Percentiles rank a stretch among this genome's conserved stretches.
Evolutionary conservation across 2,113 vertebrate species (phyloP).

Genomic region (Rhinogobius similis): DNA sequence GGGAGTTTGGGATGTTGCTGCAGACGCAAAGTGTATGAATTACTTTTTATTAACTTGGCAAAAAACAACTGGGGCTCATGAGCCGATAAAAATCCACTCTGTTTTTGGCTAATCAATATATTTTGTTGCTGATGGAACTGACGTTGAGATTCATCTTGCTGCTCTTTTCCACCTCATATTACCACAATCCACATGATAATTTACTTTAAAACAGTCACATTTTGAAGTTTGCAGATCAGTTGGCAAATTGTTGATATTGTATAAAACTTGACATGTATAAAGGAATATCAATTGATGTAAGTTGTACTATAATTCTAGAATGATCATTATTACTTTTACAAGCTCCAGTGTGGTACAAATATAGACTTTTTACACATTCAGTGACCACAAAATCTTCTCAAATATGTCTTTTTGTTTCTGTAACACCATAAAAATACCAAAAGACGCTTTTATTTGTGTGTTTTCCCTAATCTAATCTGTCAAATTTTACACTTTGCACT

Average conservation of each 20-base stretch:
- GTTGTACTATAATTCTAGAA: no score
- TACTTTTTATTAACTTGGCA: conserved; percentile 1
- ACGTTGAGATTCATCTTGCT: background rate
- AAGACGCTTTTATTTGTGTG: no score
- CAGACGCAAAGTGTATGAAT: background rate
- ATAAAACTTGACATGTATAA: background rate
- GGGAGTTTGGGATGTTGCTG: conserved; percentile 2
- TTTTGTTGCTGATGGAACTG: background rate
- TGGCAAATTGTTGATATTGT: background rate
- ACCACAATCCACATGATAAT: no score
- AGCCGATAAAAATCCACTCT: background rate
- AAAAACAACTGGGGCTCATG: background rate
- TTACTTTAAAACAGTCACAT: background rate
- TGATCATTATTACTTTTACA: no score
- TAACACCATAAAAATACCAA: no score
- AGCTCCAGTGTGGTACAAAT: no score
- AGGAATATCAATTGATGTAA: no score
- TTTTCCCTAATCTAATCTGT: background rate
- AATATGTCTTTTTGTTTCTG: no score
- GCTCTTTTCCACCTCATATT: background rate
- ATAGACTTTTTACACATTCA: no score
- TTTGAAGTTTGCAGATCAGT: background rate
- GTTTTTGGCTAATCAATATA: background rate
- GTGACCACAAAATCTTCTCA: no score
- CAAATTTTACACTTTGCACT: background rate